phyloP scores from a whole-genome alignment of 2,113 vertebrate genomes.

The Cebidichthys violaceus region DNA sequence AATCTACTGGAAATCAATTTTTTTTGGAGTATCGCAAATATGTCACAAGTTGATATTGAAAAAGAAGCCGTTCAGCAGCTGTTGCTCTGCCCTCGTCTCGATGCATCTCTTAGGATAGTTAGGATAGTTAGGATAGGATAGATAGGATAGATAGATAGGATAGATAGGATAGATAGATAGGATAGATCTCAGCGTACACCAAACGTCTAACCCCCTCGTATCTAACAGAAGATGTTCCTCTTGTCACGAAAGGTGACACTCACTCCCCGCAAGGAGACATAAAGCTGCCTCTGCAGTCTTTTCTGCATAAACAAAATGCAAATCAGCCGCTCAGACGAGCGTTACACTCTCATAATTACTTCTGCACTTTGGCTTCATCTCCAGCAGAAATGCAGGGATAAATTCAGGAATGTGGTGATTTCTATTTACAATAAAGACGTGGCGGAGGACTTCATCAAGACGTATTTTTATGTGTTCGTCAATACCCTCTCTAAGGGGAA shows the following conservation, averaged over 20 bases:
- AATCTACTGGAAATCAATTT: background rate
- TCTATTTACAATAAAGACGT: background rate
- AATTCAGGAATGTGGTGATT: conserved; percentile 4
- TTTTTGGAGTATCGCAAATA: background rate
- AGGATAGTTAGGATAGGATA: too few relatives aligned
- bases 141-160: too few relatives aligned
- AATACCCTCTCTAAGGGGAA: background rate
- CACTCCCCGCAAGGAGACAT: background rate
- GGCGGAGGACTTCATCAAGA: background rate
- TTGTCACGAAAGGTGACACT: background rate
- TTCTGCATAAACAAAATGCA: conserved; percentile 34
- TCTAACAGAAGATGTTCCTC: conserved; percentile 15
- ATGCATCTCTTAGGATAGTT: background rate
- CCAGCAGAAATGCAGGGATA: background rate
- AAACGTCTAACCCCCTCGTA: too few relatives aligned
- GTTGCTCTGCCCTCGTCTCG: background rate
- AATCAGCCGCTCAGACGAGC: conserved; percentile 11
- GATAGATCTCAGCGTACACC: too few relatives aligned
- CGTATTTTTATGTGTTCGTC: background rate
- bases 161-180: too few relatives aligned
- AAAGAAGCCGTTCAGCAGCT: background rate
- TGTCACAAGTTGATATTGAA: background rate
- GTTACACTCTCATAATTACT: conserved; percentile 24
- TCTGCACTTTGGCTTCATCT: conserved; percentile 21
- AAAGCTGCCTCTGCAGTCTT: conserved; percentile 10